Evolutionary conservation across 2,113 vertebrate species (phyloP).

Genomic region (Cygnus buccinator): DNA sequence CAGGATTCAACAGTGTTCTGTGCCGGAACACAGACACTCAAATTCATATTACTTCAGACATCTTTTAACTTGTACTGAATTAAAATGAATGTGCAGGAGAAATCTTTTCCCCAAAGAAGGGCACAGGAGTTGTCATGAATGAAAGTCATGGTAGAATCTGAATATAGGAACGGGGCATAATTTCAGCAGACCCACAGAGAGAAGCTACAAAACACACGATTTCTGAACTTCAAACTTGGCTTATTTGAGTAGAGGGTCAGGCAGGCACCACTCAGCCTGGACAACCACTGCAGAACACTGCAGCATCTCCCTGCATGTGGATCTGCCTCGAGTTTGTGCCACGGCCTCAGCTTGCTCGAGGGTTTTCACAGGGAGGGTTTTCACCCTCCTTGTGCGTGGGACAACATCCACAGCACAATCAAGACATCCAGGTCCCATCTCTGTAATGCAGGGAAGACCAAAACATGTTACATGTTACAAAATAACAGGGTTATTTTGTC

Average conservation of each 20-base stretch:
- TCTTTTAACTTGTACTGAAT: neutral
- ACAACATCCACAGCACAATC: neutral
- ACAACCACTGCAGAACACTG: neutral
- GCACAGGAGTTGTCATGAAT: neutral
- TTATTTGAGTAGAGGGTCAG: neutral
- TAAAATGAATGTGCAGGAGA: neutral
- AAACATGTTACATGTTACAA: too few relatives aligned
- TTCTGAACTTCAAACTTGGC: neutral
- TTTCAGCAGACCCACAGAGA: neutral
- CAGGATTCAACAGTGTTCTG: neutral
- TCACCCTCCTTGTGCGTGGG: neutral
- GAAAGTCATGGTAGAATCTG: neutral
- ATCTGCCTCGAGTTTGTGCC: neutral
- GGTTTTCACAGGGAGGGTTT: neutral
- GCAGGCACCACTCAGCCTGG: neutral
- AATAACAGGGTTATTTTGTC: neutral
- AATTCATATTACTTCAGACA: neutral
- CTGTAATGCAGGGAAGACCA: neutral
- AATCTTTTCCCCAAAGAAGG: neutral
- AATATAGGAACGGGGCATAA: neutral
- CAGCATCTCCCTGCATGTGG: neutral
- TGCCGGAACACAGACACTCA: neutral
- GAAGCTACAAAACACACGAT: neutral
- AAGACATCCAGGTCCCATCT: neutral
- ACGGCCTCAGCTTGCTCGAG: neutral